Conservation (phyloP, 2,113 vertebrate species). For the Dipodomys spectabilis region DNA sequence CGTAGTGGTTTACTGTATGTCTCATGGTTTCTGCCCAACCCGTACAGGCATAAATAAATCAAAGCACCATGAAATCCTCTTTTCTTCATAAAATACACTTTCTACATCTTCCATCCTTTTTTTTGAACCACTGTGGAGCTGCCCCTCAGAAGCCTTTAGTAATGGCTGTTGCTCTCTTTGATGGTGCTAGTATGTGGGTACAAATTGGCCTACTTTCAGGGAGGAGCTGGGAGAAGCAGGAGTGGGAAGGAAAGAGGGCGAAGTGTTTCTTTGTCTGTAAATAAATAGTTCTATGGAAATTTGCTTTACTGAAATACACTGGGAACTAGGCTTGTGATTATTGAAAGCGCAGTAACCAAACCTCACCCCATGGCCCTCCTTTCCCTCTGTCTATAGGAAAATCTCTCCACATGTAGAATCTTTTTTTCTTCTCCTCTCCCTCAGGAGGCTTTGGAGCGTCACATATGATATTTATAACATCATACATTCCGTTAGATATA, state of each 20-base stretch:
- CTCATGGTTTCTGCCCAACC: background rate
- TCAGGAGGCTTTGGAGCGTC: background rate
- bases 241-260: background rate
- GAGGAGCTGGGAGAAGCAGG: too few species aligned
- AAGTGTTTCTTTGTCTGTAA: background rate
- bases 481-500: background rate
- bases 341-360: background rate
- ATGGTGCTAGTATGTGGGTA: accelerated
- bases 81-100: background rate
- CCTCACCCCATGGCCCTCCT: background rate
- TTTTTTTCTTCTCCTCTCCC: background rate
- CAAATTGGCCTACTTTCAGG: background rate
- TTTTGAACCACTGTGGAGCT: background rate
- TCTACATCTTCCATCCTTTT: background rate
- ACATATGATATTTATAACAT: background rate
- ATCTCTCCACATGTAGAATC: background rate
- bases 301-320: background rate
- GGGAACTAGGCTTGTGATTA: background rate
- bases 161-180: background rate
- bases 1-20: too few species aligned
- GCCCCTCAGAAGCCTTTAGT: background rate
- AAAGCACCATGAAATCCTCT: background rate
- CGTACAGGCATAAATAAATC: background rate
- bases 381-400: background rate
- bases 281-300: background rate